Evolutionary conservation across 2,888 invertebrate genomes (phyloP).

Genomic region (Liposcelis brunnea): DNA sequence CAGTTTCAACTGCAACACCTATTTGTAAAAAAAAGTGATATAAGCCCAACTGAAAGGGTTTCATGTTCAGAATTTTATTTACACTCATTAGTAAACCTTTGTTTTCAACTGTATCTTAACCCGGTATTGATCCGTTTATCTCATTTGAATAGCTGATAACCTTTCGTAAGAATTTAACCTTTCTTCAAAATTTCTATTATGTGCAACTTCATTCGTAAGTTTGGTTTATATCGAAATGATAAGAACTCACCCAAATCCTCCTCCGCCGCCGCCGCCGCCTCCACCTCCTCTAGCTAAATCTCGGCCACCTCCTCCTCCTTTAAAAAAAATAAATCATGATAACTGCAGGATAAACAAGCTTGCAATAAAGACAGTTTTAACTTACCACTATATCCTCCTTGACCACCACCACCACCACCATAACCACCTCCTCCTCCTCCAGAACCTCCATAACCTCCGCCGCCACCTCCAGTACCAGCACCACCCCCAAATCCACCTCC

Average conservation of each 20-base stretch:
- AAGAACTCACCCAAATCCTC: slow-evolving; percentile 39
- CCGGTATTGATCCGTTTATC: too few relatives aligned
- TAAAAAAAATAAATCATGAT: slow-evolving; percentile 13
- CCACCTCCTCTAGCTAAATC: slow-evolving; percentile 27
- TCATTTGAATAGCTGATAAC: too few relatives aligned
- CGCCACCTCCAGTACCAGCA: slow-evolving; percentile 17
- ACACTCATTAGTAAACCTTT: too few relatives aligned
- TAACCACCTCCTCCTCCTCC: slow-evolving; percentile 14
- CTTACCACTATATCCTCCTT: slow-evolving; percentile 12
- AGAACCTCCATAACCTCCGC: slow-evolving; percentile 13
- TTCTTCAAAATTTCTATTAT: too few relatives aligned
- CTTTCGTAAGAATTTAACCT: too few relatives aligned
- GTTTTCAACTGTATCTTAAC: too few relatives aligned
- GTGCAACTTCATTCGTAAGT: slow-evolving; percentile 8
- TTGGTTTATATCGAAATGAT: slow-evolving; percentile 2
- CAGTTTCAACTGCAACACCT: too few relatives aligned
- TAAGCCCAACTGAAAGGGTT: too few relatives aligned
- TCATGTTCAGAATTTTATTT: too few relatives aligned
- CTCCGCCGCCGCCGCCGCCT: slow-evolving; percentile 22
- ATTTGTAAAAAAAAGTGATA: too few relatives aligned
- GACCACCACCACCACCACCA: slow-evolving; percentile 8
- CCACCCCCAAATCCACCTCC: slow-evolving; percentile 24
- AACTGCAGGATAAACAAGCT: neutral
- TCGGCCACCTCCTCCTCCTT: slow-evolving; percentile 29
- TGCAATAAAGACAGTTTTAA: neutral